A percentile compares a stretch with the other conserved stretches of the same genome.
Evolutionary conservation across 2,888 invertebrate genomes (phyloP).

Genomic region (Hemaris fuciformis): DNA sequence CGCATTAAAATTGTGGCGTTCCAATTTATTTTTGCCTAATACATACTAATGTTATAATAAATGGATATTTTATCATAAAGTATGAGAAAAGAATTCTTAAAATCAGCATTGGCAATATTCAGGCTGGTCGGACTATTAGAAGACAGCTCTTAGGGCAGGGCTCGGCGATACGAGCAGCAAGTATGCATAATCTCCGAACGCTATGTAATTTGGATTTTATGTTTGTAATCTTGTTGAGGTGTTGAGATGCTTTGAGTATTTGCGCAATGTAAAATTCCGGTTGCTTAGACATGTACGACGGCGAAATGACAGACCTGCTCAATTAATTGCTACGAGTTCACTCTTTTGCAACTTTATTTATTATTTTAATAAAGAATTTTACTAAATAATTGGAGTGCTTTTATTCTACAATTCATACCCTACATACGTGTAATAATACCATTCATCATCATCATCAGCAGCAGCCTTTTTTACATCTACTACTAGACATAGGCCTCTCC

Average conservation of each 20-base stretch:
- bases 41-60: background rate
- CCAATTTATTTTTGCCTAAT: background rate
- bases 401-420: constrained; percentile 12
- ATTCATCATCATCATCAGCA: background rate
- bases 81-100: no score
- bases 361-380: constrained; percentile 79
- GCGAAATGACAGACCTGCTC: constrained; percentile 52
- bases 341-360: constrained; percentile 76
- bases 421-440: background rate
- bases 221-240: constrained; percentile 43
- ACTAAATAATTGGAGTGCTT: constrained; percentile 40
- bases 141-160: background rate
- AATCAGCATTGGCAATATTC: background rate
- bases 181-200: constrained; percentile 36
- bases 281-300: constrained; percentile 37
- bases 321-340: constrained; percentile 64
- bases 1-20: background rate
- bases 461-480: no score
- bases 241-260: constrained; percentile 60
- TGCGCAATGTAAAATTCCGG: constrained; percentile 50
- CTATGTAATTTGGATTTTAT: constrained; percentile 16
- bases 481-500: no score
- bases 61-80: no score
- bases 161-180: constrained; percentile 16
- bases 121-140: background rate